Percentiles rank a stretch among this genome's conserved stretches.
phyloP scores from a whole-genome alignment of 2,888 invertebrate species.

The Mythimna lalbum region DNA sequence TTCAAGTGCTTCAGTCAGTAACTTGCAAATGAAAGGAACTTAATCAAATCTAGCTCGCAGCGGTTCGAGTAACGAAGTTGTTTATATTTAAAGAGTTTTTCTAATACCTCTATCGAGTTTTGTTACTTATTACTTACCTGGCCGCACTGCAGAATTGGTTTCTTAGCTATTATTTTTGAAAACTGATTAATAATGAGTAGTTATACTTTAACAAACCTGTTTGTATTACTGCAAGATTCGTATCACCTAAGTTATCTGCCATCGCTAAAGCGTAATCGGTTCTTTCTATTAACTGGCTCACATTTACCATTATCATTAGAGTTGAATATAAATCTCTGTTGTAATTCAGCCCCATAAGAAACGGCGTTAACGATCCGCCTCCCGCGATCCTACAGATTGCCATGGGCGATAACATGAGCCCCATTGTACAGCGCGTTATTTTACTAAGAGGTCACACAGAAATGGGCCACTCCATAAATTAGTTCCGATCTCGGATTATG shows the following conservation, averaged over 20 bases:
- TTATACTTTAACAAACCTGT: not conserved
- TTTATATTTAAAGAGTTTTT: not conserved
- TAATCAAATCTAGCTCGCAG: conserved; percentile 30
- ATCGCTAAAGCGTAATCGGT: conserved; percentile 38
- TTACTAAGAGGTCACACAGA: conserved; percentile 74
- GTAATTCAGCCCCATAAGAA: conserved; percentile 68
- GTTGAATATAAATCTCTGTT: conserved; percentile 63
- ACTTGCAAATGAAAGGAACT: conserved; percentile 47
- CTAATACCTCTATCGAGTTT: not conserved
- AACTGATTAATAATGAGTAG: not conserved
- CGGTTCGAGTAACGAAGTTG: conserved; percentile 4
- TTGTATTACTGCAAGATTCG: conserved; percentile 20
- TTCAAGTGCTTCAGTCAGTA: conserved; percentile 41
- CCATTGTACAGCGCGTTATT: conserved; percentile 71
- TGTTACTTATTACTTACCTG: not conserved
- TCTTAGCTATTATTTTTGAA: not conserved
- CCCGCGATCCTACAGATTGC: conserved; percentile 63
- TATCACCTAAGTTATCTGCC: conserved; percentile 24
- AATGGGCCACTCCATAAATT: conserved; percentile 76
- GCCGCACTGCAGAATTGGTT: not conserved
- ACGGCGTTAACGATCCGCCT: conserved; percentile 71
- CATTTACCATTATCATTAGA: conserved; percentile 61
- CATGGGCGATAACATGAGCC: conserved; percentile 69
- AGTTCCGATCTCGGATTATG: conserved; percentile 79
- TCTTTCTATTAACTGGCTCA: conserved; percentile 47